Base-by-base conservation (phyloP, 2,113 vertebrate species). In the Nettapus auritus region DNA sequence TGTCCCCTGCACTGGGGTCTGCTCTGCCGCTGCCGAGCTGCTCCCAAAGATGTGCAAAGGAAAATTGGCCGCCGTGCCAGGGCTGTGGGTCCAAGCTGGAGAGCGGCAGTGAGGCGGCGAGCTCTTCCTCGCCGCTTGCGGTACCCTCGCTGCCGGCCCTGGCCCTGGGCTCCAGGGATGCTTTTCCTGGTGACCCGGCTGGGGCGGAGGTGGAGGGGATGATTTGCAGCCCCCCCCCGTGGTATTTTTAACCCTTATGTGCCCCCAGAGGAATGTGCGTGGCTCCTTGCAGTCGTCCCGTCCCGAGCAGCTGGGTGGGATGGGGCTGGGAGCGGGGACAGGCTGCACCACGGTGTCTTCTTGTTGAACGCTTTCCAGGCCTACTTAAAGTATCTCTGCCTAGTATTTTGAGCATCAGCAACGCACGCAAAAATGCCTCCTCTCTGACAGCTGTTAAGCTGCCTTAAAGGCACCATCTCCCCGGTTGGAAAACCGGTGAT, bases 191-290 rank as follows among this genome's bases (percentile, higher is more conserved):
- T 28, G 36, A 64, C 25, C 26, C 62, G 8, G 13, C 36, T 6
- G 6, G 36, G 26, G 60, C 4, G 11, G 60, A 19, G 25, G 59
- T 13, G 12, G 50, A 52, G 50, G 23, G 50, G 50, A 25, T 23
- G 12, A 17, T 34, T 64, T 17, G 17, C 36, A 64, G 62, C 36
- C 34, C 60, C 62, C 15, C n/a, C n/a, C n/a, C 5, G 44, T 96
- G 95, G 70, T 97, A 98, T 98, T 98, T 98, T 97, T 98, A 98
- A 97, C 97, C 96, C 90, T 95, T 96, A 13, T 87, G 85, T 97
- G 97, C 95, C 95, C 78, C 79, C 46, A 0, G 34, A 92, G 93
- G 97, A 98, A 98, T 98, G 95, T 23, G 34, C 52, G 36, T 9
- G 92, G 96, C 97, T 97, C 96, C 95, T 82, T 86, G 70, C 97